Conservation (phyloP, 2,888 invertebrate genomes). For the Drosophila paracracens region DNA sequence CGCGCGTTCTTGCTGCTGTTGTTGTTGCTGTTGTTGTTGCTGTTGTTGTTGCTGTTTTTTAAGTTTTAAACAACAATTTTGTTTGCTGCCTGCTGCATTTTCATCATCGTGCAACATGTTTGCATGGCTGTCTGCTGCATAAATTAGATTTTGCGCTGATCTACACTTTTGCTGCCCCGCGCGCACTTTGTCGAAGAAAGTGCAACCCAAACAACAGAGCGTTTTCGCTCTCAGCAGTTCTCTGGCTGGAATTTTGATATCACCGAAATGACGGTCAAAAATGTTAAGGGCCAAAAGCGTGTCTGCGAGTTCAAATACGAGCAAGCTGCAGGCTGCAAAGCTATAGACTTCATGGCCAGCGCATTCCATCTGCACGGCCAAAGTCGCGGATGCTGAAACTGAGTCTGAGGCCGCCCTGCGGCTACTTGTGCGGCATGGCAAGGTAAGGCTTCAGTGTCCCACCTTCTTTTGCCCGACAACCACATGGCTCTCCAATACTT, state of each 20-base stretch:
- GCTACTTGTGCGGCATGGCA: conserved; percentile 77
- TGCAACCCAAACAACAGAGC: conserved; percentile 60
- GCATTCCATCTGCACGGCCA: conserved; percentile 61
- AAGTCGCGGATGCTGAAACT: conserved; percentile 39
- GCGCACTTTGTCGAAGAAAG: conserved; percentile 65
- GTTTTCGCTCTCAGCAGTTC: conserved; percentile 62
- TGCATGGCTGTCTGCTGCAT: conserved; percentile 69
- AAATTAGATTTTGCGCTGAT: conserved; percentile 77
- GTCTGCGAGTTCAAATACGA: conserved; percentile 82
- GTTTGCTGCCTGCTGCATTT: conserved; percentile 39
- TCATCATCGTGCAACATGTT: conserved; percentile 75
- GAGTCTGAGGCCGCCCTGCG: conserved; percentile 52
- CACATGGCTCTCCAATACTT: conserved; percentile 18
- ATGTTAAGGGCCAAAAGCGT: conserved; percentile 83
- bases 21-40: conserved; percentile 12
- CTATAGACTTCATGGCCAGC: conserved; percentile 42
- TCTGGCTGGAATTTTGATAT: conserved; percentile 69
- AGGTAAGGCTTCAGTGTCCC: conserved; percentile 58
- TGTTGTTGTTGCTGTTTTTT: conserved; percentile 15
- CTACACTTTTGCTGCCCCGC: conserved; percentile 69
- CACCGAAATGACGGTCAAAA: conserved; percentile 78
- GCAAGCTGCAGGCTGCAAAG: conserved; percentile 13
- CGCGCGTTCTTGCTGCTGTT: conserved; percentile 9
- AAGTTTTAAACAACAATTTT: conserved; percentile 63
- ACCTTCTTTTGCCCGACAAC: conserved; percentile 9